A percentile compares a stretch with the other conserved stretches of the same genome.
Conservation (phyloP, 2,888 invertebrate species). For the Synergus umbraculus region DNA sequence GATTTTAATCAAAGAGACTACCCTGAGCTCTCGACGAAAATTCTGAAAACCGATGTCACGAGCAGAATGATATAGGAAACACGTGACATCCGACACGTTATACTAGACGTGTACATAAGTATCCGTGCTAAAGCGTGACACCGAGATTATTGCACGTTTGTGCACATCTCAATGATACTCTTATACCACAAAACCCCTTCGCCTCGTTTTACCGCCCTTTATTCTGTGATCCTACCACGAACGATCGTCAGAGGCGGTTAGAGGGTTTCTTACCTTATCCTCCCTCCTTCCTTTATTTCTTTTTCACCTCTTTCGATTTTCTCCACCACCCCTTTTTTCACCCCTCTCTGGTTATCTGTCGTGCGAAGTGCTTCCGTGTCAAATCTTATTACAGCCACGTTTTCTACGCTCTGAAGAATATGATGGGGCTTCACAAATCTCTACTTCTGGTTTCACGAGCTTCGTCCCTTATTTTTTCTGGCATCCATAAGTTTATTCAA, state of each 20-base stretch:
- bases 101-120: conserved; percentile 27
- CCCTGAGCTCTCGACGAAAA: conserved; percentile 1
- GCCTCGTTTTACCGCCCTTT: conserved; percentile 15
- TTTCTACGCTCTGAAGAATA: conserved; percentile 62
- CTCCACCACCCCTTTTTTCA: conserved; percentile 43
- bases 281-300: conserved; percentile 9
- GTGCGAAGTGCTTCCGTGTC: conserved; percentile 69
- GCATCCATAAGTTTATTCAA: background rate
- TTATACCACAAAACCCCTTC: conserved; percentile 2
- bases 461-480: background rate
- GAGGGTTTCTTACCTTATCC: conserved; percentile 26
- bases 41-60: conserved; percentile 18
- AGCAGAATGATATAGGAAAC: conserved; percentile 30
- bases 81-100: conserved; percentile 33
- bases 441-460: conserved; percentile 40
- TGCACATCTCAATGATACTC: conserved; percentile 40
- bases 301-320: conserved; percentile 38
- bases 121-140: conserved; percentile 26
- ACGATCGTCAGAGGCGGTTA: conserved; percentile 18
- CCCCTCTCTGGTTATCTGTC: conserved; percentile 50
- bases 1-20: conserved; percentile 38
- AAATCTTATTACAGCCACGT: conserved; percentile 71
- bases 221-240: conserved; percentile 16
- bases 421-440: conserved; percentile 61
- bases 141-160: conserved; percentile 35